A percentile compares a stretch with the other conserved stretches of the same genome.
These are phyloP conservation scores for Dicroscelio sp. DNA, from an alignment of 2,888 invertebrate genomes.

Conservation along the genomic window DNA sequence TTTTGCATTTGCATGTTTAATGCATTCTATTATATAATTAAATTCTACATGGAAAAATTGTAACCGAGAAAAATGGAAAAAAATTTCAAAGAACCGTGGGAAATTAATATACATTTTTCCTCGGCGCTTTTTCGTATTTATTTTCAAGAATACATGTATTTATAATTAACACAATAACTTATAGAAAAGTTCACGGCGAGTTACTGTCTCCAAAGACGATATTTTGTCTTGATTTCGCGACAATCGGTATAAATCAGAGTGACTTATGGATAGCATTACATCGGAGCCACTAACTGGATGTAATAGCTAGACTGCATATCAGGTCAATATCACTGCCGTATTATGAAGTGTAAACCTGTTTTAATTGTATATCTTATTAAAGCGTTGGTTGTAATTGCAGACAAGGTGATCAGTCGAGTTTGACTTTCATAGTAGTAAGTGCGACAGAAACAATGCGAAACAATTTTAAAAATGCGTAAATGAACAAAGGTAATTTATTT, in stretches of 20 bases:
- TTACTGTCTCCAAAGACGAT: conserved; percentile 42
- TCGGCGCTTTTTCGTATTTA: no score
- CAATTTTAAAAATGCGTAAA: no score
- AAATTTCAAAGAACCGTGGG: no score
- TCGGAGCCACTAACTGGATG: conserved; percentile 65
- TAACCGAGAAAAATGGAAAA: no score
- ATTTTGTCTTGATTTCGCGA: conserved; percentile 64
- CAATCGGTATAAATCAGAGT: conserved; percentile 70
- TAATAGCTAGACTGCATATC: conserved; percentile 54
- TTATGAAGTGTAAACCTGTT: conserved; percentile 65
- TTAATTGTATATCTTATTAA: conserved; percentile 59
- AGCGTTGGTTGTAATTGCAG: conserved; percentile 33
- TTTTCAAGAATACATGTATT: no score
- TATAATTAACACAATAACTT: no score
- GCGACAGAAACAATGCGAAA: no score
- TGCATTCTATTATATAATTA: no score
- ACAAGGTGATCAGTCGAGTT: not conserved
- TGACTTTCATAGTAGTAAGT: not conserved
- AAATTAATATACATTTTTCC: no score
- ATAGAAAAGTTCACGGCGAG: conserved; percentile 58
- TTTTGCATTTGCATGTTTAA: no score
- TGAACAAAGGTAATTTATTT: no score
- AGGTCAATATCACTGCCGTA: conserved; percentile 70
- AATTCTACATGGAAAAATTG: no score
- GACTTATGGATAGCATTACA: conserved; percentile 65